Evolutionary conservation across 1,140 invertebrate genomes (phyloP), one percentile per base, ranked within the genome.

Genomic region (Euura saliciscinereae): DNA sequence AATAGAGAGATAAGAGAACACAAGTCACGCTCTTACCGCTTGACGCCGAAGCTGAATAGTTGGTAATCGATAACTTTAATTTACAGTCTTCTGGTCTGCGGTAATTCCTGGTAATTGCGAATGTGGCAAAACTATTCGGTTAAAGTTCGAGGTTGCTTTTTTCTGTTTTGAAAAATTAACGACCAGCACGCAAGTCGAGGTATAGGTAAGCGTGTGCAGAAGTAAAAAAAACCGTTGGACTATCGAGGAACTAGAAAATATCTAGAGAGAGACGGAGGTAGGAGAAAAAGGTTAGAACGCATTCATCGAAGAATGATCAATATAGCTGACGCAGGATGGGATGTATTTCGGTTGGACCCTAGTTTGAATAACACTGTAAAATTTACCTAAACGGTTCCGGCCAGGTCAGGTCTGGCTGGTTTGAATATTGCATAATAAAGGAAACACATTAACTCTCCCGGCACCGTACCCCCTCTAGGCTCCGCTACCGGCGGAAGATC

Each of bases 301-400:
- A 80, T 82, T 80, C 76, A 80, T 80, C 77, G 80, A 77, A 78
- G 75, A 80, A 79, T 79, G 83, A 85, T 87, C 84, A 81, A 87
- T 86, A 81, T 83, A 83, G 83, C 83, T 85, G 79, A 80, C 65
- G 72, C 45, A 66, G 74, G 44, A 74, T 75, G 72, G 68, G 75
- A 69, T 74, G 75, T 79, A 80, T 82, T 81, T 79, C 81, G 78
- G 78, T 84, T 80, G 78, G 83, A 78, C 78, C 84, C 84, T 87
- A 80, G 83, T 87, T 87, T 86, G 83, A 84, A 87, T 87, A 87
- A 86, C 83, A 86, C 75, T 79, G 78, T 78, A 78, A 79, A 84
- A 86, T 87, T 87, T 87, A 76, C 84, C 85, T 87, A 87, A 87
- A 87, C 81, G 83, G 83, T 85, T 82, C 76, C 80, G 78, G 77